Percentiles rank a stretch among this genome's conserved stretches.
Evolutionary conservation across 2,888 invertebrate genomes (phyloP).

Genomic region (Hirtodrosophila histrioides): DNA sequence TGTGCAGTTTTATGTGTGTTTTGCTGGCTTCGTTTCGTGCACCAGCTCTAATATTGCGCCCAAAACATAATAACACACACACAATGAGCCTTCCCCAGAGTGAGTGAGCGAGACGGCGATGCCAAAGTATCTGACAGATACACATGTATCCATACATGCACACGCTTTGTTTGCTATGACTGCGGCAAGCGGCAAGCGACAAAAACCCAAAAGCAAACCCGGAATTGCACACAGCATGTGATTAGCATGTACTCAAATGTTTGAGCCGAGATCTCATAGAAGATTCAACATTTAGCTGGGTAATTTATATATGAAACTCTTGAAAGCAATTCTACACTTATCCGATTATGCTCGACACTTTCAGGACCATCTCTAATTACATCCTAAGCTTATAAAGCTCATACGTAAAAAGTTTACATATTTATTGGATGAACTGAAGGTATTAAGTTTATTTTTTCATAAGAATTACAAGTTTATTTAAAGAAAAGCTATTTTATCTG

Average conservation of each 20-base stretch:
- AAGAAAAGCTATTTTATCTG: too few relatives aligned
- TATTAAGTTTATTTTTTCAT: too few relatives aligned
- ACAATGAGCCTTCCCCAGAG: conserved; percentile 31
- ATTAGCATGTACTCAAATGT: conserved; percentile 2
- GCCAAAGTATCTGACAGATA: conserved; percentile 47
- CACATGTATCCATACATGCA: conserved; percentile 34
- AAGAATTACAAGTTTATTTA: too few relatives aligned
- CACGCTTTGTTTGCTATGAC: conserved; percentile 10
- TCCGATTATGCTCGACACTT: too few relatives aligned
- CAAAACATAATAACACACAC: conserved; percentile 52
- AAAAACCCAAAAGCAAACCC: conserved; percentile 24
- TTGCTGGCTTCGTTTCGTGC: conserved; percentile 61
- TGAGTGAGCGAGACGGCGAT: conserved; percentile 9
- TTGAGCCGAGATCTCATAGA: too few relatives aligned
- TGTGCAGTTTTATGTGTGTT: conserved; percentile 39
- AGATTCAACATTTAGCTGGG: background rate
- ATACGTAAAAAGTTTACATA: too few relatives aligned
- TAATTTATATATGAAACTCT: background rate
- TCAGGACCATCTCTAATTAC: background rate
- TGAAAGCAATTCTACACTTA: background rate
- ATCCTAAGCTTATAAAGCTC: too few relatives aligned
- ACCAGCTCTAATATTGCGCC: conserved; percentile 71
- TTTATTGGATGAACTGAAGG: too few relatives aligned
- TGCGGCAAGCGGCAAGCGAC: conserved; percentile 34
- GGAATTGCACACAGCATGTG: conserved; percentile 30